Percentiles rank a stretch among this genome's conserved stretches.
Conservation (phyloP, 2,797 vertebrate genomes). For the Peromyscus melanophrys region DNA sequence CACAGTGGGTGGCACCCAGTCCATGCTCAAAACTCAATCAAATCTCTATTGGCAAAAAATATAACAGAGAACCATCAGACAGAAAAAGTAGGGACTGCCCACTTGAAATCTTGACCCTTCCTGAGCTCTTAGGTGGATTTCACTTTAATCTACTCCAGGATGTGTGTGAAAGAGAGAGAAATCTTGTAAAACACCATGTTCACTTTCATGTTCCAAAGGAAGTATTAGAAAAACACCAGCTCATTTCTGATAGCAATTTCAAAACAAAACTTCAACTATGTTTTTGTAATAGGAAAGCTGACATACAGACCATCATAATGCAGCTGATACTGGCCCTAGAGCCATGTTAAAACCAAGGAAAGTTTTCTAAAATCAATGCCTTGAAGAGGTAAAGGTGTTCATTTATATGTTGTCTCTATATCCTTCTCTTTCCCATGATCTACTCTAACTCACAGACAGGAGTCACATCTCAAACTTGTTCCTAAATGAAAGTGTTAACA, state of each 20-base stretch:
- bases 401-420: conserved; percentile 55
- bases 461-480: not conserved
- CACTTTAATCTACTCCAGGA: conserved; percentile 61
- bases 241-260: conserved; percentile 59
- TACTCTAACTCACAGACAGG: not conserved
- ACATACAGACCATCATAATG: conserved; percentile 47
- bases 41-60: conserved; percentile 33
- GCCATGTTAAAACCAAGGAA: conserved; percentile 50
- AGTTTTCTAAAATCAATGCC: not conserved
- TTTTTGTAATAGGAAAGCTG: conserved; percentile 32
- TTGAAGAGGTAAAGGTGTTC: conserved; percentile 18
- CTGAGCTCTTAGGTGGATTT: conserved; percentile 58
- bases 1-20: not conserved
- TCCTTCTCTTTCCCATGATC: conserved; percentile 25
- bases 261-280: not conserved
- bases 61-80: not conserved
- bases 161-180: conserved; percentile 48
- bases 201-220: conserved; percentile 62
- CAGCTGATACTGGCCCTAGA: conserved; percentile 60
- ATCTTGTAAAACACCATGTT: conserved; percentile 59
- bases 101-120: conserved; percentile 63
- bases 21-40: not conserved
- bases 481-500: conserved; percentile 23
- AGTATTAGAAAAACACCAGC: conserved; percentile 58
- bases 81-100: conserved; percentile 46